Percentiles rank a stretch among this genome's conserved stretches.
Conservation (phyloP, 2,888 invertebrate species). For the Cheilosia scutellata region DNA sequence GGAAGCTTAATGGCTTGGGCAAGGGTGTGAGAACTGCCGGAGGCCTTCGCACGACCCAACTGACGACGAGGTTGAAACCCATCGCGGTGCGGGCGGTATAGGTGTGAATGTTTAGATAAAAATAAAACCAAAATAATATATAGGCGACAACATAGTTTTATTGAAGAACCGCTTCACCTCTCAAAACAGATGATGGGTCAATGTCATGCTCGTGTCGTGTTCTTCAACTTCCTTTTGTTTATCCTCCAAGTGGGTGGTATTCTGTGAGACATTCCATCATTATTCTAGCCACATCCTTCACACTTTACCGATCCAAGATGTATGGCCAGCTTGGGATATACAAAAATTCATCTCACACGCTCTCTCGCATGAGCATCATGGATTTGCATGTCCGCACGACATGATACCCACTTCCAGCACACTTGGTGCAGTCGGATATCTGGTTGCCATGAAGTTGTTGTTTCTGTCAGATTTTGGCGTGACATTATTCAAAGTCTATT, state of each 20-base stretch:
- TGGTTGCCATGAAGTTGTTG: slow-evolving; percentile 61
- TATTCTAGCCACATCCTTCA: slow-evolving; percentile 60
- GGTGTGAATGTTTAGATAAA: slow-evolving; percentile 65
- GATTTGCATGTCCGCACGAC: slow-evolving; percentile 75
- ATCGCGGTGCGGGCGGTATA: slow-evolving; percentile 31
- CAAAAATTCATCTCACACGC: slow-evolving; percentile 73
- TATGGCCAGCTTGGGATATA: slow-evolving; percentile 55
- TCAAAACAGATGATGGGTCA: slow-evolving; percentile 50
- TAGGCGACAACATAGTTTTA: slow-evolving; percentile 66
- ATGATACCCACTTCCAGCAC: slow-evolving; percentile 26
- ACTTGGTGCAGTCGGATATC: slow-evolving; percentile 1
- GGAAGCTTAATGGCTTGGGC: slow-evolving; percentile 73
- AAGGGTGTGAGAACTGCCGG: slow-evolving; percentile 75
- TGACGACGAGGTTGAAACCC: neutral
- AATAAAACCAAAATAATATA: slow-evolving; percentile 39
- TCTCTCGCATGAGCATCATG: slow-evolving; percentile 39
- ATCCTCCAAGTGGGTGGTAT: slow-evolving; percentile 57
- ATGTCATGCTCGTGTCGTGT: slow-evolving; percentile 72
- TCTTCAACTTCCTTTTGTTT: slow-evolving; percentile 7
- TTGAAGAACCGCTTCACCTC: slow-evolving; percentile 13
- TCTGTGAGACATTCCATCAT: slow-evolving; percentile 71
- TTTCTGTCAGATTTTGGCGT: slow-evolving; percentile 72
- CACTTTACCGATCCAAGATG: slow-evolving; percentile 11
- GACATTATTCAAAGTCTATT: slow-evolving; percentile 75
- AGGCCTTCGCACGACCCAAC: slow-evolving; percentile 70